Evolutionary conservation across 92 coral and sea anemone species (phyloP), one percentile per base, ranked within the genome.

Genomic region (Palythoa grandis): DNA sequence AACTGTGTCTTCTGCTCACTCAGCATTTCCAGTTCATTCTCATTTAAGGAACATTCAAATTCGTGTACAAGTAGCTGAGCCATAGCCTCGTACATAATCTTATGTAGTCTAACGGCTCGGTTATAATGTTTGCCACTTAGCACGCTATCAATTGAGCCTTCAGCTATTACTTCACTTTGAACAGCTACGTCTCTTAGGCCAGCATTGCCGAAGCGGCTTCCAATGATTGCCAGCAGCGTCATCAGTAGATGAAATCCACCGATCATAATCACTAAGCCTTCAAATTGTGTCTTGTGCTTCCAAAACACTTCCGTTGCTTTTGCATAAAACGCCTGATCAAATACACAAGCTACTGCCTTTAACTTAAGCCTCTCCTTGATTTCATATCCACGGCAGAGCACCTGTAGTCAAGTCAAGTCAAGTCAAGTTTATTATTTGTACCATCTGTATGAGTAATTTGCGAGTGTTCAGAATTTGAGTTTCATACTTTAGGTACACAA

Each of bases 201-300:
- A 85, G 91, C 95, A 71, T 92, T 93, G 38, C 89, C 91, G 79
- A 92, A 92, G 66, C 91, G 86, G 86, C 76, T 89, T 43, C 95
- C 95, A 65, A 83, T 91, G 79, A 82, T 67, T 56, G 86, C 86
- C 76, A 82, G 86, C 52, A 58, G 57, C 52, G 86, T 80, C 86
- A 80, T 80, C 76, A 77, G 37, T 74, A 47, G 56, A 53, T 47
- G 61, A 47, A 74, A 53, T 20, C 56, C 24, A 53, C 61, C 17
- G 57, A 47, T 47, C 61, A 74, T 88, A 22, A 82, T 63, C 37
- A 83, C 70, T n/a, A 83, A 43, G 38, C 83, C 88, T 84, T 71
- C 75, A 63, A 87, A 87, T 11, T 53, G 87, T 6, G 52, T 79
- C 40, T 78, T 86, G 48, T 86, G 58, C 91, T 14, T 57, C 63